Base-by-base conservation (phyloP, 2,888 invertebrate species). In the Caenorhabditis sp. region DNA sequence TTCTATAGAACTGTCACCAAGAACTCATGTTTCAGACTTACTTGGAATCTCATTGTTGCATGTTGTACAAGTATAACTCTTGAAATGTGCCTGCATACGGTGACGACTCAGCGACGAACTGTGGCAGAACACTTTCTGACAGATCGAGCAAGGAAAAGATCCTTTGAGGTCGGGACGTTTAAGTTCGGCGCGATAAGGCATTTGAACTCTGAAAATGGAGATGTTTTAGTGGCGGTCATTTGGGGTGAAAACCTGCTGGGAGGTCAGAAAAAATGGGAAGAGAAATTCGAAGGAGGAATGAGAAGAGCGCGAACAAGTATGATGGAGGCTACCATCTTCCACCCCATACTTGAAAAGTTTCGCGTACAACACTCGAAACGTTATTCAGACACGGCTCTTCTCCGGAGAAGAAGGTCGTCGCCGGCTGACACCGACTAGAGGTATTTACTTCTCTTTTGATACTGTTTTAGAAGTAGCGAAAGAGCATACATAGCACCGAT, bases 41-140 rank as follows among this genome's bases (percentile, higher is more conserved):
- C 92, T 92, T 35, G 92, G 86, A 54, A 92, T 92, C 74, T 92
- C 92, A 66, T 90, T 85, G 77, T 90, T 90, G 85, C 92, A 92
- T 64, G 90, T 88, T 10, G 91, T 92, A 82, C 92, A 92, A 7
- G 89, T 90, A 86, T 92, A 92, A 82, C 91, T 90, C 82, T 92
- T 92, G 87, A 92, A 92, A 74, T 92, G 92, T 2, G 92, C 92
- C 74, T 92, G 92, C 92, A 92, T 92, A n/a, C 92, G 87, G 63
- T 92, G 92, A 31, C 92, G 89, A 72, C 90, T 90, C 28, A 92
- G 77, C n/a, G 91, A 91, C 0, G 92, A 92, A 28, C 92, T 92
- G 79, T 92, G 92, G 79, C 92, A 92, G 85, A 92, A 92, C 41
- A 92, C 86, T 80, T 92, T 92, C 19, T 87, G 88, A 64, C 92